Evolutionary conservation across 2,888 invertebrate genomes (phyloP).

Genomic region (Loripinus fragilis): DNA sequence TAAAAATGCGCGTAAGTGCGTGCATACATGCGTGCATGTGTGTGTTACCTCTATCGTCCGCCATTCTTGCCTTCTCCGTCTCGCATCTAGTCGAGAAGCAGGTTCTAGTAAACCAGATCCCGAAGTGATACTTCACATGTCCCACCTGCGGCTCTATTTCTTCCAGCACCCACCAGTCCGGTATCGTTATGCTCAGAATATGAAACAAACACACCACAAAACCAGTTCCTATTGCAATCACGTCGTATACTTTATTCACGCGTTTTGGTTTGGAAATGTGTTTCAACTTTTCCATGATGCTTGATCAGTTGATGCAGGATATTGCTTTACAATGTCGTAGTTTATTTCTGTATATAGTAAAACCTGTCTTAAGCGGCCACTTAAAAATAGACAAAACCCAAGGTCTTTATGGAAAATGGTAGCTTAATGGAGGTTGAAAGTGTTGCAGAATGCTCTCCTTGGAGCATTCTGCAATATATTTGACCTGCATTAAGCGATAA

Average conservation of each 20-base stretch:
- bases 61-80: conserved; percentile 40
- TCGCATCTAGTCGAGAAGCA: conserved; percentile 38
- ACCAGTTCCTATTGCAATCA: conserved; percentile 16
- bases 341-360: no score
- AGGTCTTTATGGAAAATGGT: no score
- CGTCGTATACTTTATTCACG: conserved; percentile 16
- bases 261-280: background rate
- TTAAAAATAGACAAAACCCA: no score
- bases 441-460: no score
- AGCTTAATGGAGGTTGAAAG: no score
- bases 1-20: no score
- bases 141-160: conserved; percentile 33
- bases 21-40: background rate
- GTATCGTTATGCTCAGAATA: conserved; percentile 35
- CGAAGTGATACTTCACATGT: conserved; percentile 44
- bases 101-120: conserved; percentile 47
- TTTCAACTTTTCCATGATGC: background rate
- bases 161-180: conserved; percentile 54
- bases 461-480: no score
- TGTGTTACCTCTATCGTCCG: conserved; percentile 44
- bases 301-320: no score
- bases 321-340: no score
- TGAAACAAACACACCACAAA: conserved; percentile 28
- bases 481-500: no score
- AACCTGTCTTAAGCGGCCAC: no score